phyloP scores from a whole-genome alignment of 2,797 vertebrate species.

The Artibeus jamaicensis region DNA sequence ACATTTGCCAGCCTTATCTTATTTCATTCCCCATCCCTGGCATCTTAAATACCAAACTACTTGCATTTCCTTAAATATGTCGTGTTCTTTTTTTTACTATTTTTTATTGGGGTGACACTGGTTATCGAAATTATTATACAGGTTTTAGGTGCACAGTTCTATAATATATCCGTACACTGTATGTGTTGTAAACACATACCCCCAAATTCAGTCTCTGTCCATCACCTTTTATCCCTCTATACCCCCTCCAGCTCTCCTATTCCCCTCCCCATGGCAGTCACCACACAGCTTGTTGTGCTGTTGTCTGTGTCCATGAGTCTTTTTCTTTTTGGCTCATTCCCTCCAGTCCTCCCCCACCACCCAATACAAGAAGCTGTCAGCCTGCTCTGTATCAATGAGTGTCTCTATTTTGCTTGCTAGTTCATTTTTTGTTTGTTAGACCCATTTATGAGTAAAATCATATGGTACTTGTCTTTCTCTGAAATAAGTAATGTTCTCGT shows the following conservation, averaged over 20 bases:
- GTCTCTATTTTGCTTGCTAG: not conserved
- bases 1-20: not conserved
- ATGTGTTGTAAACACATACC: not conserved
- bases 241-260: too few species aligned
- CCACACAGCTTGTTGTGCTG: not conserved
- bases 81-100: not conserved
- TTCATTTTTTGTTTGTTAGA: not conserved
- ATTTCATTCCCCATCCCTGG: not conserved
- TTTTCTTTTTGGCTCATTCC: not conserved
- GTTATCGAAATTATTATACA: not conserved
- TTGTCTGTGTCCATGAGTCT: not conserved
- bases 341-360: not conserved
- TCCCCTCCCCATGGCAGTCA: not conserved
- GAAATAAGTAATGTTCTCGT: not conserved
- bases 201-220: not conserved
- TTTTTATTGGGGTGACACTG: not conserved
- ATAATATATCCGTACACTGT: not conserved
- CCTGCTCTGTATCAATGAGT: not conserved
- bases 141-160: not conserved
- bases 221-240: not conserved
- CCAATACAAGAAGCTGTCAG: not conserved
- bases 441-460: not conserved
- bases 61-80: not conserved
- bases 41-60: not conserved
- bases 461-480: not conserved